These are phyloP conservation scores for Calephelis nemesis DNA, from an alignment of 1,140 invertebrate genomes.

Conservation along the genomic window DNA sequence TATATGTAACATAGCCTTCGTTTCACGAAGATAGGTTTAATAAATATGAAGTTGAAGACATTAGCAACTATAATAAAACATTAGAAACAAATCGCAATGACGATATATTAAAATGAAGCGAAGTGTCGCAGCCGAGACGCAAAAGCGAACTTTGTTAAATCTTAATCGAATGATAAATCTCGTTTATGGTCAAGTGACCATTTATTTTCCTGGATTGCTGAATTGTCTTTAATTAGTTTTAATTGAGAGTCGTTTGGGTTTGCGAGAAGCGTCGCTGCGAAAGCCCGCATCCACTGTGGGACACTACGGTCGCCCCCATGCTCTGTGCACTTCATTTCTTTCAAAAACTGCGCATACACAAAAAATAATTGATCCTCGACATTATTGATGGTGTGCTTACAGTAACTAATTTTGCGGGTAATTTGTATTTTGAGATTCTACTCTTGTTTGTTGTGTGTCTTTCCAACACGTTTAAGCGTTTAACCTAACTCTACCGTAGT, in stretches of 20 bases:
- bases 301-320: conserved; percentile 53
- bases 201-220: conserved; percentile 69
- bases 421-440: too few species aligned
- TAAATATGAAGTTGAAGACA: background rate
- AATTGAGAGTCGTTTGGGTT: conserved; percentile 68
- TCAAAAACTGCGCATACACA: conserved; percentile 44
- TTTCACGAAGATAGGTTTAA: background rate
- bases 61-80: too few species aligned
- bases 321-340: conserved; percentile 45
- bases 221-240: conserved; percentile 78
- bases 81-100: too few species aligned
- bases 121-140: background rate
- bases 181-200: conserved; percentile 66
- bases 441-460: too few species aligned
- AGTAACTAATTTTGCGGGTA: too few species aligned
- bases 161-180: conserved; percentile 68
- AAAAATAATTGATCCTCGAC: conserved; percentile 36
- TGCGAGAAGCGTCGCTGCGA: conserved; percentile 64
- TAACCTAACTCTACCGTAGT: too few species aligned
- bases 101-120: background rate
- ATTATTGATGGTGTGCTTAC: conserved; percentile 9
- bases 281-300: conserved; percentile 63
- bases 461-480: too few species aligned
- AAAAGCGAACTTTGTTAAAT: conserved; percentile 41
- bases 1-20: too few species aligned